Conservation (phyloP, 2,797 vertebrate genomes). For the Alexandromys oeconomus region DNA sequence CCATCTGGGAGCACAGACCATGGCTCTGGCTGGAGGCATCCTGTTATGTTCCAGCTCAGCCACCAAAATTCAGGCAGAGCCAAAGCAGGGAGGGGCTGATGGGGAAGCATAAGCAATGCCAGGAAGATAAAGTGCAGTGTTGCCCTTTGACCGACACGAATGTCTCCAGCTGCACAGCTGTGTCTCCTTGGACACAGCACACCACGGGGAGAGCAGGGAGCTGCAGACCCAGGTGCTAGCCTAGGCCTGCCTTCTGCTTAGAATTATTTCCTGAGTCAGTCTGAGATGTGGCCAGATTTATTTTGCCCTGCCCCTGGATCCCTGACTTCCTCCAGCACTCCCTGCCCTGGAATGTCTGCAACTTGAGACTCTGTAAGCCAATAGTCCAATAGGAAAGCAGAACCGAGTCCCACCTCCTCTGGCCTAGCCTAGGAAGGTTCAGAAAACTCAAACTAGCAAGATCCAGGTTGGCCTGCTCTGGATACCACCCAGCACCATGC, state of each 20-base stretch:
- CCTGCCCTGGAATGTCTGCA: neutral
- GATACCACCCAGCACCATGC: constrained; percentile 77
- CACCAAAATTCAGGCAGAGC: neutral
- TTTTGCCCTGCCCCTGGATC: neutral
- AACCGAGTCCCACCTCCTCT: neutral
- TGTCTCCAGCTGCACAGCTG: neutral
- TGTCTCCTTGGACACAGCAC: neutral
- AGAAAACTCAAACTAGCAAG: neutral
- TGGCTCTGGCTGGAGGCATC: neutral
- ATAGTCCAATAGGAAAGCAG: neutral
- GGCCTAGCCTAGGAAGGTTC: neutral
- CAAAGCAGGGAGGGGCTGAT: neutral
- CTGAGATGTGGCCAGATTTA: too few species aligned
- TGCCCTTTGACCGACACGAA: too few species aligned
- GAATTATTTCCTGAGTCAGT: neutral
- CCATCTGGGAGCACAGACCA: neutral
- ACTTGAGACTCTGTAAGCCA: neutral
- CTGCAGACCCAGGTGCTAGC: neutral
- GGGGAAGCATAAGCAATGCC: neutral
- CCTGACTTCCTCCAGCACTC: neutral
- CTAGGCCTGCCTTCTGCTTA: neutral
- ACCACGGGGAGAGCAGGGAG: too few species aligned
- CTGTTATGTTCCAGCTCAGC: neutral
- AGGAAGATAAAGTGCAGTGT: neutral
- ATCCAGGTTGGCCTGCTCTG: fast-evolving